phyloP scores from a whole-genome alignment of 2,797 vertebrate species.

The Etheostoma nigrum region DNA sequence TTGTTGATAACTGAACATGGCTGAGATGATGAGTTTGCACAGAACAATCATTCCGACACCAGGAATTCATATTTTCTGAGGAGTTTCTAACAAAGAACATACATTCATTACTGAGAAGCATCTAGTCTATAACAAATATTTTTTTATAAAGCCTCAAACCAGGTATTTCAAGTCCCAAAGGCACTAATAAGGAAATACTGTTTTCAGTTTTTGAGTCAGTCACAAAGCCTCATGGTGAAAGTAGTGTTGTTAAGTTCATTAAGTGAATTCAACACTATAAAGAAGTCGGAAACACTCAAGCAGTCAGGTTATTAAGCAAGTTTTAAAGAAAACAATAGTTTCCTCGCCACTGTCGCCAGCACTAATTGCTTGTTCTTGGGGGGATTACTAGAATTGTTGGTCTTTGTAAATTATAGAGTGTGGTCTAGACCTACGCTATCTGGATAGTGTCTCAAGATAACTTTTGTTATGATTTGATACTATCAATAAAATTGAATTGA shows the following conservation, averaged over 20 bases:
- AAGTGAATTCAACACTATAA: not conserved
- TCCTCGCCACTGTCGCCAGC: not conserved
- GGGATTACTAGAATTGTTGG: no score
- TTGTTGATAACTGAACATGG: conserved; percentile 53
- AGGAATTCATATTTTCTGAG: conserved; percentile 46
- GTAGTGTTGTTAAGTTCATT: not conserved
- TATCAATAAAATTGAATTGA: no score
- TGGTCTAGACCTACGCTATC: no score
- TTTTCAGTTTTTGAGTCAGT: not conserved
- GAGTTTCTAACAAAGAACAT: conserved; percentile 14
- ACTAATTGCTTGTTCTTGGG: no score
- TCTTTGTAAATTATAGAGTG: no score
- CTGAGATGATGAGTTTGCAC: conserved; percentile 40
- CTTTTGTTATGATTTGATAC: no score
- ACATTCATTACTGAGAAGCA: not conserved
- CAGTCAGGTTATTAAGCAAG: not conserved
- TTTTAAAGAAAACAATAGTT: not conserved
- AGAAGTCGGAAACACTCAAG: not conserved
- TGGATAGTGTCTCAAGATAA: no score
- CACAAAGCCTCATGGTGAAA: not conserved
- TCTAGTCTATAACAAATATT: not conserved
- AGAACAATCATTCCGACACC: conserved; percentile 34
- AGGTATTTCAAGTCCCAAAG: not conserved
- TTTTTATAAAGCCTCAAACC: not conserved
- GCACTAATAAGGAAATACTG: not conserved